These are phyloP conservation scores for Perithous albicinctus DNA, from an alignment of 2,888 invertebrate species.

Conservation along the genomic window DNA sequence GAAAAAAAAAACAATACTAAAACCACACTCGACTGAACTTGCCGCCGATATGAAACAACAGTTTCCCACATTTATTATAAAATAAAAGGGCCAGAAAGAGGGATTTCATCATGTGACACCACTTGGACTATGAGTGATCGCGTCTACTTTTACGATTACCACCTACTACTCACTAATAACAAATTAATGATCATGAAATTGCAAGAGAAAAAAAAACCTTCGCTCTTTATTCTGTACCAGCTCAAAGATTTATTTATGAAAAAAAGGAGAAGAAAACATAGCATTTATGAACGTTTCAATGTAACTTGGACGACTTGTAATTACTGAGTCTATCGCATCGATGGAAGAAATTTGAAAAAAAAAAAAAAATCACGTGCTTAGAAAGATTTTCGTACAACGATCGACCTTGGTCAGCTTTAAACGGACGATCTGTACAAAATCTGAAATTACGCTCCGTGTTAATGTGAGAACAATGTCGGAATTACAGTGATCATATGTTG, in stretches of 20 bases:
- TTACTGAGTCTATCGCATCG: slow-evolving; percentile 73
- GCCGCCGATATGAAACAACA: slow-evolving; percentile 45
- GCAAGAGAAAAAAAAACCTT: slow-evolving; percentile 64
- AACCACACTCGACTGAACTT: slow-evolving; percentile 56
- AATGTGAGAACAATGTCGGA: slow-evolving; percentile 34
- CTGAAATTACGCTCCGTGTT: slow-evolving; percentile 33
- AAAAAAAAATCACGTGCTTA: slow-evolving; percentile 46
- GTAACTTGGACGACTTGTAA: slow-evolving; percentile 69
- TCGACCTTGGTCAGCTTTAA: slow-evolving; percentile 2
- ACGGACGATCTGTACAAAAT: slow-evolving; percentile 32
- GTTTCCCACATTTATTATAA: slow-evolving; percentile 50
- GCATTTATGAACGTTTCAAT: slow-evolving; percentile 81
- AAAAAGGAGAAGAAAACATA: slow-evolving; percentile 66
- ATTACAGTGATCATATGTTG: slow-evolving; percentile 35
- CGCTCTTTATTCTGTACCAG: slow-evolving; percentile 73
- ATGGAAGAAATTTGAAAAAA: slow-evolving; percentile 75
- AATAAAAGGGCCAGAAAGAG: slow-evolving; percentile 37
- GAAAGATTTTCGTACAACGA: slow-evolving; percentile 48
- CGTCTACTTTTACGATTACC: slow-evolving; percentile 27
- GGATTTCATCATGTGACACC: slow-evolving; percentile 14
- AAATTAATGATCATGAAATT: slow-evolving; percentile 17
- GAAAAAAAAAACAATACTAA: slow-evolving; percentile 31
- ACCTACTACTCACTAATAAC: slow-evolving; percentile 14
- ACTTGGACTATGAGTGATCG: slow-evolving; percentile 34
- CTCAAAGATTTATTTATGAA: slow-evolving; percentile 79